These are phyloP conservation scores for Clinocottus analis DNA, from an alignment of 2,113 vertebrate genomes.

Conservation along the genomic window DNA sequence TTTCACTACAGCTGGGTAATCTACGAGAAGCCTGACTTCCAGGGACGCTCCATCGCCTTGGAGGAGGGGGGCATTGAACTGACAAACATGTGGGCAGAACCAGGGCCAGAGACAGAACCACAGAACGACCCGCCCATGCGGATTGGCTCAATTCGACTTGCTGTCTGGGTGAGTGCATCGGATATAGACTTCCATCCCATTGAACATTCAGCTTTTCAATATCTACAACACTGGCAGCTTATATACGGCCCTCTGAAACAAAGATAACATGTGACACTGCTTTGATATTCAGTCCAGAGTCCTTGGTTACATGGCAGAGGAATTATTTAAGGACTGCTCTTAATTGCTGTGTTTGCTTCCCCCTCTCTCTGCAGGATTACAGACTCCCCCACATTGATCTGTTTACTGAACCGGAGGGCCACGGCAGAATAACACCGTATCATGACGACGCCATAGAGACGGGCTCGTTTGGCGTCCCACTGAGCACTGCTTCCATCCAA, in stretches of 20 bases:
- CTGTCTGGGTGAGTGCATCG: conserved; percentile 86
- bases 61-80: conserved; percentile 91
- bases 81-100: conserved; percentile 86
- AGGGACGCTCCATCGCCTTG: conserved; percentile 88
- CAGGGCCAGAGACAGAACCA: conserved; percentile 46
- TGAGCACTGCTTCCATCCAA: conserved; percentile 91
- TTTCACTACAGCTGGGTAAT: conserved; percentile 89
- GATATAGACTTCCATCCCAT: conserved; percentile 19
- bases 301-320: background rate
- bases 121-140: conserved; percentile 70
- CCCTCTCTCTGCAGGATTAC: conserved; percentile 87
- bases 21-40: conserved; percentile 92
- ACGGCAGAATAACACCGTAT: conserved; percentile 86
- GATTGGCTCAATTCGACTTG: conserved; percentile 91
- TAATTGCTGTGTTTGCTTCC: conserved; percentile 27
- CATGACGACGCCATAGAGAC: conserved; percentile 89
- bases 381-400: conserved; percentile 91
- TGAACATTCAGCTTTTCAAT: background rate
- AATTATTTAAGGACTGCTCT: conserved; percentile 28
- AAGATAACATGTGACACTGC: background rate
- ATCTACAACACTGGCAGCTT: background rate
- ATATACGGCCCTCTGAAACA: background rate
- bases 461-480: conserved; percentile 85
- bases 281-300: conserved; percentile 23
- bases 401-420: conserved; percentile 90